A percentile compares a stretch with the other conserved stretches of the same genome.
Conservation (phyloP, 2,113 vertebrate genomes). For the Stictonetta naevosa region DNA sequence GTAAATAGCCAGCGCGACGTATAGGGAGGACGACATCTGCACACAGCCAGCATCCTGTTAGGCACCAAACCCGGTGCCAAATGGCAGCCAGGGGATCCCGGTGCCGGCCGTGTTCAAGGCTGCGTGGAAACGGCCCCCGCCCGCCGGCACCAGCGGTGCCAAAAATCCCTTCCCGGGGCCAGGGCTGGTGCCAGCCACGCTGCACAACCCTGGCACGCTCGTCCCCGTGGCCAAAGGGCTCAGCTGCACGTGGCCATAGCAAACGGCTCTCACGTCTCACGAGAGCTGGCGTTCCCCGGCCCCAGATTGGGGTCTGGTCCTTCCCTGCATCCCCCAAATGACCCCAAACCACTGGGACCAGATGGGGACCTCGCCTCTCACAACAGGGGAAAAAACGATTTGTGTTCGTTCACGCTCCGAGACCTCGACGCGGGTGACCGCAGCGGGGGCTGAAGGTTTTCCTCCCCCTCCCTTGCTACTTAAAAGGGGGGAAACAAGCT, state of each 20-base stretch:
- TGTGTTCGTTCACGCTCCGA: background rate
- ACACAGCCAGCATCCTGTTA: background rate
- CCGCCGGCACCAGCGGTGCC: background rate
- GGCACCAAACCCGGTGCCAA: background rate
- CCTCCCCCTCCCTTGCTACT: accelerated
- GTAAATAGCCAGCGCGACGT: background rate
- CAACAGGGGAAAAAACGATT: accelerated
- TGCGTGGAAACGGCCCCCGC: background rate
- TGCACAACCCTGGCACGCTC: background rate
- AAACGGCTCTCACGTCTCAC: background rate
- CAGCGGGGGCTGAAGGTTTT: accelerated
- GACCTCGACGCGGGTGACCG: accelerated
- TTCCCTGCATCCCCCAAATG: too few relatives aligned
- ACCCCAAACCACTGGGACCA: background rate
- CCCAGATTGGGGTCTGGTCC: background rate
- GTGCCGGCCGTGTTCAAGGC: accelerated
- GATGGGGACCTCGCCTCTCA: background rate
- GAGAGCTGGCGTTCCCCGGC: background rate
- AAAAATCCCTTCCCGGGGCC: background rate
- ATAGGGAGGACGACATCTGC: background rate
- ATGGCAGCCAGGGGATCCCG: background rate
- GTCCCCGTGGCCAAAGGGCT: background rate
- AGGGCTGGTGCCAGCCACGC: background rate
- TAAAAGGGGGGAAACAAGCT: accelerated
- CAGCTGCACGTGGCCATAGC: accelerated